phyloP scores from a whole-genome alignment of 1,140 invertebrate genomes.

The Scaptomyza graminum region DNA sequence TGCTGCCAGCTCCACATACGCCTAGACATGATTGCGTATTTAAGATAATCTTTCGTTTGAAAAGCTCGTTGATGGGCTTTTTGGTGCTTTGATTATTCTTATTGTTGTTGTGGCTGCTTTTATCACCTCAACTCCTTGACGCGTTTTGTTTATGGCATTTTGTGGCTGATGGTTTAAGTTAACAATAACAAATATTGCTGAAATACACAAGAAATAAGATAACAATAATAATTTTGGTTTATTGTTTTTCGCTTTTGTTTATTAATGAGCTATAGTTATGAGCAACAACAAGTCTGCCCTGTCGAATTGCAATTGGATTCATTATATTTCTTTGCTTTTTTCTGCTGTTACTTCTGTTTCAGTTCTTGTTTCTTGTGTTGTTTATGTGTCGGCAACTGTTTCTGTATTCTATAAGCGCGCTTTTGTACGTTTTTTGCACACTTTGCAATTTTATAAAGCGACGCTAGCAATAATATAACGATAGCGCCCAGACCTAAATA shows the following conservation, averaged over 20 bases:
- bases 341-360: not conserved
- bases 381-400: slow-evolving; percentile 1
- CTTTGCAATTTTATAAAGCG: slow-evolving; percentile 54
- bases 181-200: slow-evolving; percentile 24
- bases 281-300: slow-evolving; percentile 14
- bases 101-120: slow-evolving; percentile 23
- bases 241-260: slow-evolving; percentile 24
- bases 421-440: slow-evolving; percentile 45
- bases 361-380: not conserved
- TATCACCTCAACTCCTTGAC: slow-evolving; percentile 28
- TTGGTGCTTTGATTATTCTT: not conserved
- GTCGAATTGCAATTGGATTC: slow-evolving; percentile 3
- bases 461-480: slow-evolving; percentile 27
- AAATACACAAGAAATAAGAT: slow-evolving; percentile 16
- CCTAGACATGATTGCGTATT: slow-evolving; percentile 49
- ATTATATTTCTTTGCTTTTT: too few relatives aligned
- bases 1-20: slow-evolving; percentile 24
- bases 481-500: slow-evolving; percentile 75
- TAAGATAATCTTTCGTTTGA: slow-evolving; percentile 5
- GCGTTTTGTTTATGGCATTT: slow-evolving; percentile 56
- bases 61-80: not conserved
- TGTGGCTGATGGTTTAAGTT: slow-evolving; percentile 20
- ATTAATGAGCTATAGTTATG: slow-evolving; percentile 18
- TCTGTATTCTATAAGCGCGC: slow-evolving; percentile 47
- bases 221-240: slow-evolving; percentile 13